Evolutionary conservation across 1,140 invertebrate species (phyloP), one percentile per base, ranked within the genome.

Genomic region (Drosophila littoralis): DNA sequence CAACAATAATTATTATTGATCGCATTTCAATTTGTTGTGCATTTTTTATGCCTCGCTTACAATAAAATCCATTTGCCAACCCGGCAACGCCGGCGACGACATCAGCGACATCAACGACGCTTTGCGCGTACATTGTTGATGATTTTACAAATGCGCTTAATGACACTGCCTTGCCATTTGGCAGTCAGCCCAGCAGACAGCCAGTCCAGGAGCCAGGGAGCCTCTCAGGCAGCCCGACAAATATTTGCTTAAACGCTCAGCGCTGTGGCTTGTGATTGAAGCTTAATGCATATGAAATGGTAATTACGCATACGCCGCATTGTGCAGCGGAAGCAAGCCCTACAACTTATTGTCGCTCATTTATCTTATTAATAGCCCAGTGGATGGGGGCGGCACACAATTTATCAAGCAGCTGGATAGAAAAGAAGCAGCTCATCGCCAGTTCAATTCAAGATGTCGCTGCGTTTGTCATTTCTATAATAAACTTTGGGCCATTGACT

Each of bases 131-230:
- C 15, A 68, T 65, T 80, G 84, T 80, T 88, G 83, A 86, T 86
- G 84, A 86, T 86, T 86, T 86, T 88, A 89, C 83, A 86, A 86
- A 86, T 86, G 84, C 84, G 83, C 83, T 86, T 86, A 86, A 86
- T 86, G 83, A 86, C 83, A 88, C 50, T 48, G 69, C 68, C 52
- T 42, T 79, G 72, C 66, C 75, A 75, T 75, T 78, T 78, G 71
- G 54, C 71, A 73, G 75, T 1, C 38, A 60, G 45, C 9, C 54
- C 12, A 10, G 2, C 50, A 50, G 12, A 7, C 43, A 40, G 35
- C 3, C n/a, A 58, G 42, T 2, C 52, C 35, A n/a, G 15, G 3
- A 28, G 28, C 43, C 9, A 9, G n/a, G 32, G 35, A 15, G 58
- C 36, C 55, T 38, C 42, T 12, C 32, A 48, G 40, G 13, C 43